Evolutionary conservation across 2,797 vertebrate genomes (phyloP), one percentile per base, ranked within the genome.

Genomic region (Thunnus albacares): DNA sequence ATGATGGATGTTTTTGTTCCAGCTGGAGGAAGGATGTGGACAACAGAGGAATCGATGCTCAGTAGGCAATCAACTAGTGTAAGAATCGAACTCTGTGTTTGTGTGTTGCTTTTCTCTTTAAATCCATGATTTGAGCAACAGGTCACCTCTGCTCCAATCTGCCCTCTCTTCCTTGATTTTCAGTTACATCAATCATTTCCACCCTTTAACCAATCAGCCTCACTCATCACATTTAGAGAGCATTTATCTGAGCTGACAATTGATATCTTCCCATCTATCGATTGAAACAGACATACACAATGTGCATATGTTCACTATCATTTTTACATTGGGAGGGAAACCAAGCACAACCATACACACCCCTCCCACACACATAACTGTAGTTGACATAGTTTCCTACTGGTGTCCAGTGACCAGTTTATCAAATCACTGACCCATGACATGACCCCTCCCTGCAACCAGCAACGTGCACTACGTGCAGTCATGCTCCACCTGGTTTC

Each of bases 401-500:
- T 59, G 17, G 24, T 62, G 64, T 80, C 68, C 41, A 20, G 22
- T 71, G 67, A 71, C 30, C 58, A 55, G 24, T 76, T 65, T 41
- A 71, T 80, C 57, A 82, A 79, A 12, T 49, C 65, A 33, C 24
- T 80, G 79, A 87, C 72, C 81, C 69, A 6, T 53, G 62, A 75
- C 81, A 64, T 59, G n/a, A 79, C 68, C 63, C 73, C 60, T 55
- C n/a, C 33, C 58, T 35, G 59, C 22, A 14, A 75, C 43, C 65
- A 61, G 51, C 71, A 71, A 61, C 22, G 45, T 68, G 14, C 8
- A 24, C 64, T 26, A 43, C 70, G 58, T n/a, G 33, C 28, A 79
- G 67, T 43, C 79, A 64, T n/a, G 47, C 41, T 65, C 79, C 80
- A 89, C 88, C 89, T 90, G 81, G 88, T 90, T 90, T 80, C 90